These are phyloP conservation scores for Meandrina meandrites DNA, from an alignment of 92 coral and sea anemone genomes.

Conservation along the genomic window DNA sequence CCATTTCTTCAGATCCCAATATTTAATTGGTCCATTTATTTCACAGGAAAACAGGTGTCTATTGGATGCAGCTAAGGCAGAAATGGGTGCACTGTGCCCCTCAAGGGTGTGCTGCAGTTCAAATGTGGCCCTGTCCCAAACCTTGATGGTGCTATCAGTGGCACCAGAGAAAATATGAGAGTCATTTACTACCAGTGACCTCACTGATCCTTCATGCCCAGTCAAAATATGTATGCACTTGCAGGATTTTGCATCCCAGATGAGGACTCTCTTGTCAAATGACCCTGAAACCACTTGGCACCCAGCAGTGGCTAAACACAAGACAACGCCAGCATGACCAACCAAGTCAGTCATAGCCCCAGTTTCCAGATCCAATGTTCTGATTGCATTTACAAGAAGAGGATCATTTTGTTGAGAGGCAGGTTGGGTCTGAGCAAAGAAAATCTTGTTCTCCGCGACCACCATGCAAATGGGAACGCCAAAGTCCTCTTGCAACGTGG, in stretches of 20 bases:
- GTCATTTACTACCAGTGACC: constrained; percentile 68
- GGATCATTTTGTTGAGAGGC: constrained; percentile 45
- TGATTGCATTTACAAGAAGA: constrained; percentile 62
- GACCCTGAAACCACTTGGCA: constrained; percentile 81
- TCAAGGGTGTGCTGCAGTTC: constrained; percentile 63
- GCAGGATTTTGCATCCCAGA: constrained; percentile 79
- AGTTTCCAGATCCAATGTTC: constrained; percentile 72
- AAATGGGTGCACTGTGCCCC: constrained; percentile 75
- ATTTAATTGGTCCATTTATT: constrained; percentile 73
- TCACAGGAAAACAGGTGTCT: constrained; percentile 88
- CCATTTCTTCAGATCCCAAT: constrained; percentile 92
- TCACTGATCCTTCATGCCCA: constrained; percentile 89
- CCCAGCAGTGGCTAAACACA: constrained; percentile 58
- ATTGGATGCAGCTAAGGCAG: constrained; percentile 77
- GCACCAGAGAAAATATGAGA: constrained; percentile 80
- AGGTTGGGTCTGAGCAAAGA: constrained; percentile 65
- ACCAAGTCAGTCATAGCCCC: constrained; percentile 55
- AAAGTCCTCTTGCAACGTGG: constrained; percentile 41
- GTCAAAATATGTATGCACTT: constrained; percentile 77
- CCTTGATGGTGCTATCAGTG: constrained; percentile 74
- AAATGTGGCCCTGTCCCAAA: constrained; percentile 84
- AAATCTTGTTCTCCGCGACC: constrained; percentile 61
- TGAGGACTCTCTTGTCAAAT: constrained; percentile 78
- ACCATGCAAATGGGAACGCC: constrained; percentile 81
- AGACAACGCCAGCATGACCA: constrained; percentile 84